These are phyloP conservation scores for Erannis defoliaria DNA, from an alignment of 2,888 invertebrate genomes.

Conservation along the genomic window DNA sequence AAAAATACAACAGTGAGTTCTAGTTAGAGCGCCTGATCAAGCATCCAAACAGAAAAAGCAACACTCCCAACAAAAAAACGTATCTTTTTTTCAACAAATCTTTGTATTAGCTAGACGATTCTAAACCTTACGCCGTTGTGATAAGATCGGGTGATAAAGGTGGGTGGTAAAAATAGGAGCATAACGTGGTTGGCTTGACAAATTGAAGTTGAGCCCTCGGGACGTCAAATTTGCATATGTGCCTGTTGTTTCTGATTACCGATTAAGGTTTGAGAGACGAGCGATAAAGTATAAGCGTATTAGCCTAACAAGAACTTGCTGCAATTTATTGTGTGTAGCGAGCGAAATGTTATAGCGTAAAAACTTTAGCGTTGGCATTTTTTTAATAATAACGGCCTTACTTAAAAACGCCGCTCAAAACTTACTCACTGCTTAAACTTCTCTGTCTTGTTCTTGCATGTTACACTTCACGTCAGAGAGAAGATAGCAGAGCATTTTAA, in stretches of 20 bases:
- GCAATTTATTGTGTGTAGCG: not conserved
- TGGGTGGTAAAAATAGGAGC: conserved; percentile 48
- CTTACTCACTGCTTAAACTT: no score
- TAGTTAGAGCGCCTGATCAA: conserved; percentile 10
- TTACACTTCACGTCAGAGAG: no score
- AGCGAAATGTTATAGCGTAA: no score
- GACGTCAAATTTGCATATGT: conserved; percentile 74
- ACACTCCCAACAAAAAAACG: conserved; percentile 44
- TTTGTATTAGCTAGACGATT: conserved; percentile 23
- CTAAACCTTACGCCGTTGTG: conserved; percentile 42
- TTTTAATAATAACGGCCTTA: no score
- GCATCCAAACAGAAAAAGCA: conserved; percentile 18
- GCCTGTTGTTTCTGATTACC: conserved; percentile 57
- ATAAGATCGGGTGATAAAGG: conserved; percentile 41
- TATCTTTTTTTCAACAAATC: conserved; percentile 31
- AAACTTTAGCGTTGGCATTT: no score
- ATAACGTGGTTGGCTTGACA: conserved; percentile 63
- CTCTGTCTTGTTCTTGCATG: no score
- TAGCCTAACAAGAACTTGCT: not conserved
- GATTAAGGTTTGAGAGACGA: conserved; percentile 16
- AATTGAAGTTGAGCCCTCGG: conserved; percentile 72
- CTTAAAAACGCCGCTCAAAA: no score
- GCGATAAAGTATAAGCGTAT: not conserved
- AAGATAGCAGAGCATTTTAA: no score
- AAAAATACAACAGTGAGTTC: conserved; percentile 3